These are phyloP conservation scores for Lathronympha strigana DNA, from an alignment of 2,888 invertebrate genomes.

Conservation along the genomic window DNA sequence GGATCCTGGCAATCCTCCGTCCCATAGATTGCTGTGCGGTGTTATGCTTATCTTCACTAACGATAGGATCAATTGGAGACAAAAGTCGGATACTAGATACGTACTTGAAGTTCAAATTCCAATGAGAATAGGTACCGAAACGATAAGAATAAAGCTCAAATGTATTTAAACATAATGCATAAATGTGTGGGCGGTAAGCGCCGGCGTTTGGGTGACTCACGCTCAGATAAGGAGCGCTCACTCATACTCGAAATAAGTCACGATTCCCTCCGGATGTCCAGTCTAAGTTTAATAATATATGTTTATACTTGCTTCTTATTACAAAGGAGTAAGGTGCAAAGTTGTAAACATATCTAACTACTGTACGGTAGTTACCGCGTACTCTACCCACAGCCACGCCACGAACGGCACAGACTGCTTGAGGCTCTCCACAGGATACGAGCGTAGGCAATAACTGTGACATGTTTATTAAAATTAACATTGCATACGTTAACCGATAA, in stretches of 20 bases:
- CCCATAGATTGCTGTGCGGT: too few relatives aligned
- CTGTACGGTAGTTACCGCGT: constrained; percentile 2
- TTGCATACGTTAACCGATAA: neutral
- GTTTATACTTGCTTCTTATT: too few relatives aligned
- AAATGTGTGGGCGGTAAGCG: constrained; percentile 25
- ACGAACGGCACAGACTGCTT: neutral
- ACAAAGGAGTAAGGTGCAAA: too few relatives aligned
- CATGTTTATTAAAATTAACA: neutral
- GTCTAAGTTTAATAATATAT: too few relatives aligned
- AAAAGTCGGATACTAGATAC: too few relatives aligned
- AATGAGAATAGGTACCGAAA: neutral
- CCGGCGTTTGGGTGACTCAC: constrained; percentile 39
- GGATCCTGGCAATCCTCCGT: too few relatives aligned
- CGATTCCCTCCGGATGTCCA: constrained; percentile 27
- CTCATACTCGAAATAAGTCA: constrained; percentile 33
- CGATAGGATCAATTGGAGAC: too few relatives aligned
- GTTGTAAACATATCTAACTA: too few relatives aligned
- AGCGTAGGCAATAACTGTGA: neutral
- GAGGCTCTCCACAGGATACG: neutral
- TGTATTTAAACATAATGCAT: constrained; percentile 1
- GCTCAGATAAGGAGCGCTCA: constrained; percentile 21
- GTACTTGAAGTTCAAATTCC: neutral
- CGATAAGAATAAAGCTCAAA: neutral
- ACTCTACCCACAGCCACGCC: neutral
- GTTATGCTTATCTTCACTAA: too few relatives aligned